These are phyloP conservation scores for Eulithis testata DNA, from an alignment of 2,888 invertebrate genomes.

Conservation along the genomic window DNA sequence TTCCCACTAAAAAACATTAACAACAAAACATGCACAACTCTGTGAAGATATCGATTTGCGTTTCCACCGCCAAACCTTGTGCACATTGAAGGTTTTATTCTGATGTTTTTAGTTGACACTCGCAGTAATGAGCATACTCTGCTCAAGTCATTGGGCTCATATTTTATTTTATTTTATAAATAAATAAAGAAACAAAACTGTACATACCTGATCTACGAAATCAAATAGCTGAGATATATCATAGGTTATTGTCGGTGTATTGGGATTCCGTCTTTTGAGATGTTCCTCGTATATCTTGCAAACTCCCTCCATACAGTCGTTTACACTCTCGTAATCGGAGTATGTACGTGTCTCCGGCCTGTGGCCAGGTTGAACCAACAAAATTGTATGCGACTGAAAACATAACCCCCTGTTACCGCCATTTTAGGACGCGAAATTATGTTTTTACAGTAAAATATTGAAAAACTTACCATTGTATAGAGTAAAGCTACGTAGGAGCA, in stretches of 20 bases:
- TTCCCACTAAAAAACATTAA: too few species aligned
- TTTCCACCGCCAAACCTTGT: too few species aligned
- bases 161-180: neutral
- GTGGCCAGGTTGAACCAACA: conserved; percentile 96
- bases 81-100: too few species aligned
- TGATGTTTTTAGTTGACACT: too few species aligned
- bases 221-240: conserved; percentile 99
- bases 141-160: too few species aligned
- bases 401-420: conserved; percentile 66
- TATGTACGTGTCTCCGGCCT: conserved; percentile 98
- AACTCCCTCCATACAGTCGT: conserved; percentile 99
- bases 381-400: conserved; percentile 96
- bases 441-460: conserved; percentile 9
- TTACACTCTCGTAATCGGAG: conserved; percentile 98
- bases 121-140: too few species aligned
- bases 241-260: conserved; percentile 98
- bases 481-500: neutral
- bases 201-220: conserved; percentile 93
- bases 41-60: too few species aligned
- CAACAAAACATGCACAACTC: too few species aligned
- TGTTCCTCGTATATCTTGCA: conserved; percentile 99
- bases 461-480: conserved; percentile 58
- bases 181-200: conserved; percentile 41
- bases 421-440: conserved; percentile 49
- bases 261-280: conserved; percentile 96